A percentile compares a stretch with the other conserved stretches of the same genome.
phyloP scores from a whole-genome alignment of 2,797 vertebrate species.

The Iguana delicatissima region DNA sequence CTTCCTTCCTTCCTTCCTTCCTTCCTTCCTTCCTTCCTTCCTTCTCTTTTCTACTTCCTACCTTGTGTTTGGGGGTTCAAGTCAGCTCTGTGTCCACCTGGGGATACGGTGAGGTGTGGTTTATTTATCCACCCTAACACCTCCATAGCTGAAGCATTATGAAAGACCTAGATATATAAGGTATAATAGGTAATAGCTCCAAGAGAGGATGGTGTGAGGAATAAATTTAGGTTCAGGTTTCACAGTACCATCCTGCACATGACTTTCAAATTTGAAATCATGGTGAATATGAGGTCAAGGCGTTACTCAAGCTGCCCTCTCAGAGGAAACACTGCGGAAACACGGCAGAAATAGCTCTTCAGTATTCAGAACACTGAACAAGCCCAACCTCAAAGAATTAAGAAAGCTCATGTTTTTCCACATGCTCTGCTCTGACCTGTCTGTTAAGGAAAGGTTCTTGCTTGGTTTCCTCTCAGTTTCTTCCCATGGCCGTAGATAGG shows the following conservation, averaged over 20 bases:
- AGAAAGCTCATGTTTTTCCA: background rate
- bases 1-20: too few species aligned
- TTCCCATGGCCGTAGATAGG: background rate
- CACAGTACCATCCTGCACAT: background rate
- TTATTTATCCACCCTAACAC: too few species aligned
- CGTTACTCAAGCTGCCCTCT: background rate
- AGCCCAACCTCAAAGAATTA: background rate
- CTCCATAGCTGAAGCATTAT: background rate
- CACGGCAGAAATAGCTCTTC: background rate
- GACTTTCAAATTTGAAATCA: background rate
- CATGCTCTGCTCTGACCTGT: background rate
- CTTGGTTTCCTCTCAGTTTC: background rate
- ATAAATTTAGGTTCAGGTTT: background rate
- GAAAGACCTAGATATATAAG: background rate
- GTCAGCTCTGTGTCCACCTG: too few species aligned
- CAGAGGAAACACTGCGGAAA: background rate
- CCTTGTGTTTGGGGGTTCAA: too few species aligned
- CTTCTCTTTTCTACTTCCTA: too few species aligned
- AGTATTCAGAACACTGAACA: background rate
- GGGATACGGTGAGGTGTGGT: too few species aligned
- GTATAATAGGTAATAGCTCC: background rate
- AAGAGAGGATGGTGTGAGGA: background rate
- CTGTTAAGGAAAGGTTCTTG: background rate
- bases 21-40: too few species aligned
- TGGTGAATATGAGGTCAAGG: background rate